Evolutionary conservation across 2,797 vertebrate genomes (phyloP).

Genomic region (Xenops minutus): DNA sequence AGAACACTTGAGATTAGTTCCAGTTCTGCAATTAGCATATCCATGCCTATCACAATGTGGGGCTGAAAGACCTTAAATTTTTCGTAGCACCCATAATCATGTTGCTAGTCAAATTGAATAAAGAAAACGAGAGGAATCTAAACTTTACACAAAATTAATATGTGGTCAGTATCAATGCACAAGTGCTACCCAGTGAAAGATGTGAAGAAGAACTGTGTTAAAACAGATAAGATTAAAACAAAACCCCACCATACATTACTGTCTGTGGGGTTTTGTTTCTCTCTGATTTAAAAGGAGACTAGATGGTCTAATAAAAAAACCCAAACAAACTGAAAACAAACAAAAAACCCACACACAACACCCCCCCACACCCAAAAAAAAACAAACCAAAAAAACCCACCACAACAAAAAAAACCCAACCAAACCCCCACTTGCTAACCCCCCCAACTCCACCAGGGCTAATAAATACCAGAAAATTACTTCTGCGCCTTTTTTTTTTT

Average conservation of each 20-base stretch:
- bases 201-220: background rate
- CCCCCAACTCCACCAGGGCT: background rate
- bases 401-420: background rate
- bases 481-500: background rate
- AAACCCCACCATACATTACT: background rate
- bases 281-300: background rate
- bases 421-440: background rate
- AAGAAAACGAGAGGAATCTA: background rate
- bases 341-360: background rate
- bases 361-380: too few relatives aligned
- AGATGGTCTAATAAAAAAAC: background rate
- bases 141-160: background rate
- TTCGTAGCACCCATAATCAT: background rate
- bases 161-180: background rate
- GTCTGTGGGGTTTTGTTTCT: background rate
- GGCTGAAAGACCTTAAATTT: background rate
- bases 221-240: background rate
- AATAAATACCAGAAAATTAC: background rate
- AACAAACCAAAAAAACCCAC: background rate
- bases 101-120: background rate
- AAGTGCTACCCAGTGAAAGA: background rate
- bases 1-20: background rate
- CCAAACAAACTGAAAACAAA: fast-evolving
- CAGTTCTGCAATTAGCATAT: background rate
- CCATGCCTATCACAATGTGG: background rate